phyloP scores from a whole-genome alignment of 2,113 vertebrate species.

The Marcusenius ussheri region DNA sequence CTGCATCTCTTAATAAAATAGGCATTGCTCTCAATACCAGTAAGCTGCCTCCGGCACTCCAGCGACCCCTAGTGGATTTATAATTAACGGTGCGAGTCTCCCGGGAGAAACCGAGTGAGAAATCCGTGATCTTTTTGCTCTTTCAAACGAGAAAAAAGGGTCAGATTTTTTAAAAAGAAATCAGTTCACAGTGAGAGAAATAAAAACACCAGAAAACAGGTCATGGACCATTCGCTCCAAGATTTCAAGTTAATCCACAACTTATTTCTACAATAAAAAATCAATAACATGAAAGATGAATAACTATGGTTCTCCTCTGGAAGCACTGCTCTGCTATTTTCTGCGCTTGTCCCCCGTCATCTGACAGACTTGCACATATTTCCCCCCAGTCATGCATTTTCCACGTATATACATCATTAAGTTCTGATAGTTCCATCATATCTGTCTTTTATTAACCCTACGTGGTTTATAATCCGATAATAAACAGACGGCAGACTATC shows the following conservation, averaged over 20 bases:
- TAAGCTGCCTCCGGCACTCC: not conserved
- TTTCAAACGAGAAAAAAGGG: not conserved
- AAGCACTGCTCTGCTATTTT: not conserved
- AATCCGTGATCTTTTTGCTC: not conserved
- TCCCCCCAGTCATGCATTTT: not conserved
- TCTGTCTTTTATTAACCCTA: not conserved
- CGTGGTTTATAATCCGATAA: not conserved
- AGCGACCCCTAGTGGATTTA: constrained; percentile 8
- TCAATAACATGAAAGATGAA: not conserved
- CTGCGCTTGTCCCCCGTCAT: not conserved
- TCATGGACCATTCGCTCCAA: not conserved
- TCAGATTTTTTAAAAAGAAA: not conserved
- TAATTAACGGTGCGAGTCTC: not conserved
- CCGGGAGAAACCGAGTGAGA: not conserved
- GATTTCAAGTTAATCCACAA: not conserved
- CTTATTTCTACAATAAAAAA: not conserved
- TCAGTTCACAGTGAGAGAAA: not conserved
- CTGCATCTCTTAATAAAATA: not conserved
- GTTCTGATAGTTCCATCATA: not conserved
- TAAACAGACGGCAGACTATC: not conserved
- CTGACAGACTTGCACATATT: not conserved
- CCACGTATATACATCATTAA: not conserved
- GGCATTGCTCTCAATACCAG: not conserved
- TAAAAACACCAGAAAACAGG: not conserved
- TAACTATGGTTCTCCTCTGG: not conserved